Conservation (phyloP, 2,888 invertebrate species). For the Bedellia somnulentella region DNA sequence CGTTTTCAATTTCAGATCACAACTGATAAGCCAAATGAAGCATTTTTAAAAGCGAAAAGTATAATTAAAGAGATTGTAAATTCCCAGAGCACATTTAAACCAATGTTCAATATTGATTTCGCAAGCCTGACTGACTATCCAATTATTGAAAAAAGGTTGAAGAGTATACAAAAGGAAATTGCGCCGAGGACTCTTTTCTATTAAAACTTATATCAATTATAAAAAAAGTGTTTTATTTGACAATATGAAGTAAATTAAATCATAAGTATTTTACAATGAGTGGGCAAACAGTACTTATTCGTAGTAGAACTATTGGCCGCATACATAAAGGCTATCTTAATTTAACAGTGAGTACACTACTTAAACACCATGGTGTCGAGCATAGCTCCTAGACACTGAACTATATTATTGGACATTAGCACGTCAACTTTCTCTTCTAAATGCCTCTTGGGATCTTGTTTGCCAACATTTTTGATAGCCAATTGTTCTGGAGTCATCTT, state of each 20-base stretch:
- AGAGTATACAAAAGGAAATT: constrained; percentile 28
- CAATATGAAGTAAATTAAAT: constrained; percentile 31
- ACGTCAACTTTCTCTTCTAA: constrained; percentile 97
- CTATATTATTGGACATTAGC: constrained; percentile 96
- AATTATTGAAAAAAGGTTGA: constrained; percentile 22
- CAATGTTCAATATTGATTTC: constrained; percentile 44
- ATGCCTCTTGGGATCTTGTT: constrained; percentile 98
- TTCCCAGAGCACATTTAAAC: constrained; percentile 23
- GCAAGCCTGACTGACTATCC: constrained; percentile 21
- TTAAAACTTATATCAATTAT: constrained; percentile 16
- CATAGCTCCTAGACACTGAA: constrained; percentile 97
- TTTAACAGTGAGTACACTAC: constrained; percentile 30
- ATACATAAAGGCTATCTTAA: too few species aligned
- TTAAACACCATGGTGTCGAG: constrained; percentile 70
- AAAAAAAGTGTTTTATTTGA: constrained; percentile 33
- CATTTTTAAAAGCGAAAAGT: constrained; percentile 28
- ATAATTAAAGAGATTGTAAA: constrained; percentile 31
- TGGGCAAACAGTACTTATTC: too few species aligned
- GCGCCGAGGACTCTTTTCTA: constrained; percentile 32
- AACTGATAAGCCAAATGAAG: constrained; percentile 32
- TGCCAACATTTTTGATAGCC: constrained; percentile 99
- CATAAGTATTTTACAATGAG: constrained; percentile 32
- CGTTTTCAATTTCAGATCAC: constrained; percentile 20
- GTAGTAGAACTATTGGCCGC: too few species aligned
- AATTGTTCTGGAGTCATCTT: constrained; percentile 99